A percentile compares a stretch with the other conserved stretches of the same genome.
Evolutionary conservation across 2,113 vertebrate species (phyloP).

Genomic region (Peromyscus leucopus): DNA sequence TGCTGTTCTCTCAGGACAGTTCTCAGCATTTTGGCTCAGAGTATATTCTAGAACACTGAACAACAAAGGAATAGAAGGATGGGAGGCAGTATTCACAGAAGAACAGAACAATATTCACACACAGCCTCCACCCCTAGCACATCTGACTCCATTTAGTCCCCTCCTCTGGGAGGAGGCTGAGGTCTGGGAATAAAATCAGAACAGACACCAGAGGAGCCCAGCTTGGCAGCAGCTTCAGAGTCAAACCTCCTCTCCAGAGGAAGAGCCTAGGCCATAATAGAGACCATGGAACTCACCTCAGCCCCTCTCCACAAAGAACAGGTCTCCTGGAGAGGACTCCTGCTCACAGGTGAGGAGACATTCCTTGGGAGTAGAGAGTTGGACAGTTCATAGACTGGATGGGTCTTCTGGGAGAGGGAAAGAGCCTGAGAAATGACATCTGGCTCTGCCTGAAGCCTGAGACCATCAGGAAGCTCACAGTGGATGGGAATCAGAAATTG

Average conservation of each 20-base stretch:
- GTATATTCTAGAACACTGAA: not conserved
- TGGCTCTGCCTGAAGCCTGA: not conserved
- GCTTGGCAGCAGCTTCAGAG: not conserved
- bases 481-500: not conserved
- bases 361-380: too few species aligned
- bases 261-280: not conserved
- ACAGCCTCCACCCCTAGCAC: not conserved
- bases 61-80: not conserved
- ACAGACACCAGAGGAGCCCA: rapidly evolving
- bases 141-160: not conserved
- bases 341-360: conserved; percentile 32
- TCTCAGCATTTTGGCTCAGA: not conserved
- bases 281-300: not conserved
- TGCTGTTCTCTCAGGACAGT: not conserved
- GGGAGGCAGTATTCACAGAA: not conserved
- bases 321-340: not conserved
- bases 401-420: not conserved
- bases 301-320: rapidly evolving
- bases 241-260: not conserved
- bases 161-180: not conserved
- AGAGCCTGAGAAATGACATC: not conserved
- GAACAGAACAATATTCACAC: not conserved
- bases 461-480: too few species aligned
- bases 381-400: not conserved
- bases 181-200: not conserved